phyloP scores from a whole-genome alignment of 2,797 vertebrate genomes.

The Liasis olivaceus region DNA sequence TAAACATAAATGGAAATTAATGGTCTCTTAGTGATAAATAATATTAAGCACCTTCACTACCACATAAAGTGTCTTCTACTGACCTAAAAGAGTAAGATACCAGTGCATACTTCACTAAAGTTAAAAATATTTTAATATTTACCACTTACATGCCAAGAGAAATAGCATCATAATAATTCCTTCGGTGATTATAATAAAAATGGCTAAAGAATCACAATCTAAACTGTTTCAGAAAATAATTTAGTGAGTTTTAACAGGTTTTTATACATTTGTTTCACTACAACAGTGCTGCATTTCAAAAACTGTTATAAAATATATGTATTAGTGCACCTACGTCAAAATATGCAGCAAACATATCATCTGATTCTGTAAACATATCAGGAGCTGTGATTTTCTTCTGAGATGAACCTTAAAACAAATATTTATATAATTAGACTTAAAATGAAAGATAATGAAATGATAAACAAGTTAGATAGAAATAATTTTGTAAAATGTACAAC shows the following conservation, averaged over 20 bases:
- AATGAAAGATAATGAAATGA: conserved; percentile 2
- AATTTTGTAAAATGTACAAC: background rate
- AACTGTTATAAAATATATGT: background rate
- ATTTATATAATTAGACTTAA: conserved; percentile 45
- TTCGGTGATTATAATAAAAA: background rate
- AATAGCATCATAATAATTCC: background rate
- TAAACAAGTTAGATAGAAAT: background rate
- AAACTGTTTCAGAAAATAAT: background rate
- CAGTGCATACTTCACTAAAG: background rate
- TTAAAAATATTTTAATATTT: background rate
- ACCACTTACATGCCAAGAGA: background rate
- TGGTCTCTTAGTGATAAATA: background rate
- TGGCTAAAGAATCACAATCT: background rate
- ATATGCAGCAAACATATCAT: conserved; percentile 98
- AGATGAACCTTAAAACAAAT: conserved; percentile 83
- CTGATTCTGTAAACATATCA: conserved; percentile 99
- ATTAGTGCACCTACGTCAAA: conserved; percentile 90
- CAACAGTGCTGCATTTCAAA: background rate
- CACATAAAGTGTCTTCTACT: background rate
- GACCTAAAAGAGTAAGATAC: background rate
- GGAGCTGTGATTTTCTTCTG: conserved; percentile 95
- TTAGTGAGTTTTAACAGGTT: background rate
- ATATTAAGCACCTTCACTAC: background rate
- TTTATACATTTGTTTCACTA: background rate
- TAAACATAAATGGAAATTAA: background rate